Evolutionary conservation across 2,797 vertebrate genomes (phyloP).

Genomic region (Masticophis lateralis): DNA sequence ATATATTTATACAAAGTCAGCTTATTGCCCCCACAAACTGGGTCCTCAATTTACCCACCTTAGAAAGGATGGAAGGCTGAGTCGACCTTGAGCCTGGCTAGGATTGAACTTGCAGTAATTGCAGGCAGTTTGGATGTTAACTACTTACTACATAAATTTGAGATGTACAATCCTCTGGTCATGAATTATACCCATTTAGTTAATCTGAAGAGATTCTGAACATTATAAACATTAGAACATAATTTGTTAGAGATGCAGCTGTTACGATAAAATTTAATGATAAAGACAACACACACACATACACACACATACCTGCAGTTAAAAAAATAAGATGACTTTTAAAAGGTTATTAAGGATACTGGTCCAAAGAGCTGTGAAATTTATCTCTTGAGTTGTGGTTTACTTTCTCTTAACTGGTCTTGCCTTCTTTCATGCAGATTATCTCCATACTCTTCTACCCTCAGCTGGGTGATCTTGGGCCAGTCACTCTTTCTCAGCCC

Average conservation of each 20-base stretch:
- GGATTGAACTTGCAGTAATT: no score
- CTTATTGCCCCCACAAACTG: no score
- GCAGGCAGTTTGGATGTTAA: no score
- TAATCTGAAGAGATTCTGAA: background rate
- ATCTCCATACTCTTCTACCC: background rate
- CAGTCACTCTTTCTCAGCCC: background rate
- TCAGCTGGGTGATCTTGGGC: background rate
- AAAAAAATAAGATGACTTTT: slow-evolving; percentile 11
- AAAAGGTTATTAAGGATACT: background rate
- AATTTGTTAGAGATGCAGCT: background rate
- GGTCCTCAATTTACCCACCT: no score
- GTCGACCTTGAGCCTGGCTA: no score
- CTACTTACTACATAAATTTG: background rate
- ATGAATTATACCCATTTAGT: background rate
- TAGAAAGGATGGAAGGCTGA: no score
- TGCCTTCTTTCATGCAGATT: background rate
- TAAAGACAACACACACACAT: background rate
- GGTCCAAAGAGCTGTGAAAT: background rate
- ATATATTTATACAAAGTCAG: no score
- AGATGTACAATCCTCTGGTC: background rate
- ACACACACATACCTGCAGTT: background rate
- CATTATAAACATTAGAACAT: background rate
- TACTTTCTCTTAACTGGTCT: background rate
- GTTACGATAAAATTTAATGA: slow-evolving; percentile 7
- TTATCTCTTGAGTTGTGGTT: background rate